Base-by-base conservation (phyloP, 2,888 invertebrate genomes). In the Creontiades dilutus region DNA sequence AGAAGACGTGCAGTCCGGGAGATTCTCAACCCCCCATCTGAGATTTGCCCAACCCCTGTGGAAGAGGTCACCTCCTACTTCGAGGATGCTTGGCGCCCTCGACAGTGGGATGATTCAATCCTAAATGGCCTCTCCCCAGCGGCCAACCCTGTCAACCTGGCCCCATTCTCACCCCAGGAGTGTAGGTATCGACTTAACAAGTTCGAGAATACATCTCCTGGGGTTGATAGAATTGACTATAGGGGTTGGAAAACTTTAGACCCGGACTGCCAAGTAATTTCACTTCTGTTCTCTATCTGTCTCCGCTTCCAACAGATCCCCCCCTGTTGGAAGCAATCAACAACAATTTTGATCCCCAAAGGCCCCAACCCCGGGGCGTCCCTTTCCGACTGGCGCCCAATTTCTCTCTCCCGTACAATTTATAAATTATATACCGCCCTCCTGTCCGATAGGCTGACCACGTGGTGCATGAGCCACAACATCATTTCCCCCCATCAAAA, bases 311-410 rank as follows among this genome's bases (percentile, higher is more conserved):
- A 80, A 28, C 37, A 61, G 4, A 61, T 90, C 28, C 91, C 89
- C 1, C 46, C 48, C 0, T 28, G 14, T 0, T 91, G 91, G 91
- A 91, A 90, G 82, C 13, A n/a, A 11, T 91, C 91, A 12, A 87
- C 28, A 19, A 91, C 91, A 0, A 82, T 91, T 0, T 80, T 91
- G 19, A 28, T 91, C 55, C 89, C 87, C 28, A 91, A 91, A 55
- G 81, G 86, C 19, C 88, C 61, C 3, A 90, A 91, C 75, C 57
- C 91, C 12, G 90, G 90, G 27, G 90, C 92, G 80, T 16, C 57
- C 5, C 90, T 92, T 76, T 90, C 91, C 87, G 93, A 92, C 91
- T 93, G 93, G 93, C 89, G 92, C 2, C 92, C 92, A 9, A 91
- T 93, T 2, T 92, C 92, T 0, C 92, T 93, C 87, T 91, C 92